phyloP scores from a whole-genome alignment of 1,140 invertebrate species.

The Bombus haemorrhoidalis region DNA sequence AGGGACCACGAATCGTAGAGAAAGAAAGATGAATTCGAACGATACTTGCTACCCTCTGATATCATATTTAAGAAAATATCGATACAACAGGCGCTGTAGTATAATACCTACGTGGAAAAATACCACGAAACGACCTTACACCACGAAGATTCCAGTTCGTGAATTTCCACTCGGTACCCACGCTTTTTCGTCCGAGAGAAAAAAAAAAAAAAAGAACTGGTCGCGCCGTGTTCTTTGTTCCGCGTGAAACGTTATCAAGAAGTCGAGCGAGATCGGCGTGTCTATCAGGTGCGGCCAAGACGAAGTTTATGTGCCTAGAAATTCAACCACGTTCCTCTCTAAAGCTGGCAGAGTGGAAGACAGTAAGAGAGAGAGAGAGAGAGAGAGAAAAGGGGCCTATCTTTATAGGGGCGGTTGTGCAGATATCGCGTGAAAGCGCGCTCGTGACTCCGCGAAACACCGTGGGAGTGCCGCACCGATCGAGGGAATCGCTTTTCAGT shows the following conservation, averaged over 20 bases:
- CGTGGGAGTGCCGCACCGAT: constrained; percentile 51
- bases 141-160: neutral
- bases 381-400: constrained; percentile 55
- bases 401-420: constrained; percentile 64
- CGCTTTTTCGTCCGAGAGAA: neutral
- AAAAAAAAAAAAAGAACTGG: neutral
- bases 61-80: too few species aligned
- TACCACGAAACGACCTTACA: neutral
- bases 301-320: constrained; percentile 64
- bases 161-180: constrained; percentile 1
- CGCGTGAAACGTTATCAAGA: constrained; percentile 12
- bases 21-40: too few species aligned
- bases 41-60: too few species aligned
- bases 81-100: too few species aligned
- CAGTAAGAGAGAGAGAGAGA: too few species aligned
- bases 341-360: neutral
- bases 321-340: constrained; percentile 37
- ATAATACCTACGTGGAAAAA: neutral
- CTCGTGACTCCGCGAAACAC: constrained; percentile 61
- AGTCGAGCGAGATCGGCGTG: constrained; percentile 55
- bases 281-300: constrained; percentile 64
- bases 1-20: too few species aligned
- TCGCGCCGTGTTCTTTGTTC: neutral
- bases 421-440: constrained; percentile 72
- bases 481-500: constrained; percentile 9